These are phyloP conservation scores for Thysanoteuthis rhombus DNA, from an alignment of 2,888 invertebrate genomes.

Conservation along the genomic window DNA sequence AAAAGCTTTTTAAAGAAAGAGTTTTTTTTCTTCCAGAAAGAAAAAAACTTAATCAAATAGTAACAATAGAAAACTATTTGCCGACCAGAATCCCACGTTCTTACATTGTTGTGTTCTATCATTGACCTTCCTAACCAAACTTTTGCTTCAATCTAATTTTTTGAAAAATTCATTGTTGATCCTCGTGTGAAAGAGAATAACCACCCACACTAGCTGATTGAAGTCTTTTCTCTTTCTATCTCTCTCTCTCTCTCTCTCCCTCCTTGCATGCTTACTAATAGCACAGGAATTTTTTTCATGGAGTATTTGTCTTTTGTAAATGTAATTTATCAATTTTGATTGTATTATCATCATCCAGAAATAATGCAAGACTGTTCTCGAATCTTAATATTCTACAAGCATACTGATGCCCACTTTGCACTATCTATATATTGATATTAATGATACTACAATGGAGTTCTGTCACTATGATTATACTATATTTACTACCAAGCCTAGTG, in stretches of 20 bases:
- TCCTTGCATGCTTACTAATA: neutral
- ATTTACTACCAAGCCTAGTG: neutral
- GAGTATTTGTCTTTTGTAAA: neutral
- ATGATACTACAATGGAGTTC: neutral
- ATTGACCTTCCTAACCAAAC: neutral
- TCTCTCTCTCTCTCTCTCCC: neutral
- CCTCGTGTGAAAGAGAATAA: neutral
- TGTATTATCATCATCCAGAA: neutral
- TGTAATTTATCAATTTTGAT: neutral
- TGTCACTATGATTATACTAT: neutral
- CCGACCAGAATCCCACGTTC: too few relatives aligned
- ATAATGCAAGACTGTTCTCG: neutral
- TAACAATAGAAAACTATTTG: neutral
- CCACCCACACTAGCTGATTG: neutral
- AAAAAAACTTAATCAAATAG: neutral
- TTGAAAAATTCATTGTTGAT: neutral
- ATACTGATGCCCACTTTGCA: too few relatives aligned
- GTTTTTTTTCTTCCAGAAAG: neutral
- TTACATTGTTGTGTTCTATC: too few relatives aligned
- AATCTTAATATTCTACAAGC: too few relatives aligned
- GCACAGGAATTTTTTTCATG: neutral
- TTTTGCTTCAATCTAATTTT: neutral
- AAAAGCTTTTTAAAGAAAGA: neutral
- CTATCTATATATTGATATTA: too few relatives aligned
- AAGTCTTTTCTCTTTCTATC: neutral